These are phyloP conservation scores for Drosophila subobscura DNA, from an alignment of 1,140 invertebrate genomes.

Conservation along the genomic window DNA sequence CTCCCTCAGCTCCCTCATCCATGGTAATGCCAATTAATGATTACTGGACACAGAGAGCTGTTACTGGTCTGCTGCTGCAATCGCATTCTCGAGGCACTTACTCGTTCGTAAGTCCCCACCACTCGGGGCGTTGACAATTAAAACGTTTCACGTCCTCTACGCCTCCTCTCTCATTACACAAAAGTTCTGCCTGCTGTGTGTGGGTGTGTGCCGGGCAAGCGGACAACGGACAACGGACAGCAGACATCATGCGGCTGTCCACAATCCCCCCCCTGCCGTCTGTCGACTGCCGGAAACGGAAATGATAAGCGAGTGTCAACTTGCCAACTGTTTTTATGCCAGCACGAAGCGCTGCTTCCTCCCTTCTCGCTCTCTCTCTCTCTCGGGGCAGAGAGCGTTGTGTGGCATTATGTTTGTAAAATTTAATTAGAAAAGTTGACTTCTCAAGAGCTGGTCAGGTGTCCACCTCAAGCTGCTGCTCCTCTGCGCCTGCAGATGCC, in stretches of 20 bases:
- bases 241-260: constrained; percentile 48
- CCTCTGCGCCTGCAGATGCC: constrained; percentile 41
- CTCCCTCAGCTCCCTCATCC: constrained; percentile 1
- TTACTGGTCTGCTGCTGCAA: constrained; percentile 19
- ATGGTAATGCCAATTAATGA: constrained; percentile 63
- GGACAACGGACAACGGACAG: constrained; percentile 37
- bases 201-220: not conserved
- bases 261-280: not conserved
- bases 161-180: constrained; percentile 21
- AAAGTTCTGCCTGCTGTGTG: constrained; percentile 6
- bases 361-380: constrained; percentile 14
- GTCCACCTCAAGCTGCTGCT: not conserved
- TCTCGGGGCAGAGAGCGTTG: constrained; percentile 1
- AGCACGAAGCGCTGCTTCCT: not conserved
- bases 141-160: constrained; percentile 43
- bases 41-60: constrained; percentile 12
- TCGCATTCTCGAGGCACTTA: constrained; percentile 50
- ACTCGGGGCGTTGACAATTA: constrained; percentile 64
- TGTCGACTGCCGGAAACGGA: constrained; percentile 64
- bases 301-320: constrained; percentile 74
- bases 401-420: constrained; percentile 40
- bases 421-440: constrained; percentile 74
- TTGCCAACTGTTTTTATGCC: constrained; percentile 59
- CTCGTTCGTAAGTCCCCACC: constrained; percentile 2
- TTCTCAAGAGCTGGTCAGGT: constrained; percentile 54